These are phyloP conservation scores for Pherbina coryleti DNA, from an alignment of 2,888 invertebrate genomes.

Conservation along the genomic window DNA sequence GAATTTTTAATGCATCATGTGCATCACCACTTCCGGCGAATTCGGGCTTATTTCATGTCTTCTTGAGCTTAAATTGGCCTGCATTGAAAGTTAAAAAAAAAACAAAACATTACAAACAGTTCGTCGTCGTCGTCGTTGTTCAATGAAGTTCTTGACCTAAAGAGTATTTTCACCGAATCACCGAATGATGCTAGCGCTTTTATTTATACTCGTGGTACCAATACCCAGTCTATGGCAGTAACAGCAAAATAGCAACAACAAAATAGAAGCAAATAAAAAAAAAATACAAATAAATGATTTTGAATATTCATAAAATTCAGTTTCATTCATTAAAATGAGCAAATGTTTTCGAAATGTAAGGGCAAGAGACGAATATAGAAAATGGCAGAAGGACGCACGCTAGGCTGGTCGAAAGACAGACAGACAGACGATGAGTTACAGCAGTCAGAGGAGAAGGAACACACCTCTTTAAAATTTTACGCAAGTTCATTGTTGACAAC, in stretches of 20 bases:
- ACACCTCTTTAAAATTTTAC: conserved; percentile 35
- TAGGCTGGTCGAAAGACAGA: not conserved
- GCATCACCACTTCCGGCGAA: no score
- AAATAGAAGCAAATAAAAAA: conserved; percentile 26
- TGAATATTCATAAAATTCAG: conserved; percentile 44
- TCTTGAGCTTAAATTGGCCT: conserved; percentile 22
- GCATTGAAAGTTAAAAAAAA: conserved; percentile 21
- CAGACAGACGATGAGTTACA: not conserved
- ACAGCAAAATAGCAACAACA: conserved; percentile 38
- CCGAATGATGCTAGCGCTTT: conserved; percentile 43
- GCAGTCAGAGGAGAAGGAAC: not conserved
- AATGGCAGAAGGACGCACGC: not conserved
- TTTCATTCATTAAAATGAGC: conserved; percentile 44
- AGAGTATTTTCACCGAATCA: conserved; percentile 44
- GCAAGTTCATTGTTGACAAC: conserved; percentile 41
- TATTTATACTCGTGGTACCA: not conserved
- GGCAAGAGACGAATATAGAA: not conserved
- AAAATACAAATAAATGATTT: conserved; percentile 37
- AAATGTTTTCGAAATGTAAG: conserved; percentile 11
- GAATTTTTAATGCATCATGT: no score
- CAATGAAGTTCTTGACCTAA: conserved; percentile 42
- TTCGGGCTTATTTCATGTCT: no score
- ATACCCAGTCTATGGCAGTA: conserved; percentile 57
- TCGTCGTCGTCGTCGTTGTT: not conserved
- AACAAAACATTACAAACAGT: conserved; percentile 6